Evolutionary conservation across 2,113 vertebrate genomes (phyloP), one percentile per base, ranked within the genome.

Genomic region (Calonectris borealis): DNA sequence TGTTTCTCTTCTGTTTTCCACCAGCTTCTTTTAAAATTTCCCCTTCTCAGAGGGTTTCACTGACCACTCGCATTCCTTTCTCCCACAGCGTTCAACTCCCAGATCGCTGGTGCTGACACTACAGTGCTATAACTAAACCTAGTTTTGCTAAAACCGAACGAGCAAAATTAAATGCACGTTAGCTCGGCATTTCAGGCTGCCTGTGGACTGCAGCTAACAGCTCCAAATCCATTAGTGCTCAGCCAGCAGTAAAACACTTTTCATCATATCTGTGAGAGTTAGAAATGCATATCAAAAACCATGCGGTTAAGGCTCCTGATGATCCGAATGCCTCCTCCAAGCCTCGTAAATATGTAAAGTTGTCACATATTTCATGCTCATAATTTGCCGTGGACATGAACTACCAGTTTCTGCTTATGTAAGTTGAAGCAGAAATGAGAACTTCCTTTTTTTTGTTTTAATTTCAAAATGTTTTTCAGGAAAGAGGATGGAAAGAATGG

Each of bases 201-300:
- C 83, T 79, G 61, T 65, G 84, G 92, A 72, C 80, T 92, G 52
- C 65, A 84, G 27, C 60, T 93, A 64, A 42, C 68, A 75, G 72
- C 76, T 94, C 40, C 76, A 83, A 73, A 94, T 88, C 92, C 76
- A 73, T 92, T 93, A 95, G 60, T 81, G 68, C 58, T 90, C 90
- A 96, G 83, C 76, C 88, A 88, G 76, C 79, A 93, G 79, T 92
- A 88, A 95, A 95, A 90, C 72, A 55, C 79, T 94, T 86, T 70
- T 94, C 60, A 86, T 88, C 88, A n/a, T 51, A 70, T 81, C 69
- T 13, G 7, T n/a, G 46, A 95, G 68, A 83, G 76, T 16, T 86
- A 87, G 83, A 93, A 94, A 83, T 1, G 13, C 55, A 34, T 70
- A 83, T 92, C 83, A 92, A 94, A 86, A 83, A 5, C 13, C 76